Evolutionary conservation across 2,797 vertebrate genomes (phyloP), one percentile per base, ranked within the genome.

Genomic region (Syncerus caffer): DNA sequence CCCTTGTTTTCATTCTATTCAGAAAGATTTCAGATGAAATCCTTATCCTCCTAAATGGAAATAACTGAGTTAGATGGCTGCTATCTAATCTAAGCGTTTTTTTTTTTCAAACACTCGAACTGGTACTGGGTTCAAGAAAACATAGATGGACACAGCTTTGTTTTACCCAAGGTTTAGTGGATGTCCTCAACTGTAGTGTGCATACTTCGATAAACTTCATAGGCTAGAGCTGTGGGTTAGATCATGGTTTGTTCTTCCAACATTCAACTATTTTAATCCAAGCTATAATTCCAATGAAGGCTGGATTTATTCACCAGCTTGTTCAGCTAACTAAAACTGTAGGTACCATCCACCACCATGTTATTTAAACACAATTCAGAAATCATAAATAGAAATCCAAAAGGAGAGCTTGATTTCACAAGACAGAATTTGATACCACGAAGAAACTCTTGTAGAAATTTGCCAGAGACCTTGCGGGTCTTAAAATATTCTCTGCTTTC

Each of bases 381-480:
- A 95, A 95, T 97, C 76, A 97, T 83, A 96, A 96, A 79, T 86
- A 94, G 62, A 45, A 85, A 93, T 85, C 94, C 84, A 93, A 80
- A 97, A 93, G 93, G 58, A 94, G 34, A 90, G 27, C 15, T 97
- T 16, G 9, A 21, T 93, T 86, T 82, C 90, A 6, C 60, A 95
- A 96, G 85, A 86, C 10, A 17, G 57, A 23, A 90, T 94, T 50
- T 11, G 38, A 88, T 55, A 45, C 31, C 6, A 1, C 62, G 23
- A 92, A 55, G 57, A 86, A 95, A 96, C 29, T 29, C 64, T 82
- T 50, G 80, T 50, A 90, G 42, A 85, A 92, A 87, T 96, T 76
- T 86, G 15, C 76, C 83, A 62, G 87, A 92, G 83, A 96, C 16
- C 42, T 58, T 78, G n/a, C 79, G 29, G 11, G 6, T 93, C 76